Percentiles rank a stretch among this genome's conserved stretches.
Conservation (phyloP, 2,797 vertebrate species). For the Hydrocynus forskahlii region DNA sequence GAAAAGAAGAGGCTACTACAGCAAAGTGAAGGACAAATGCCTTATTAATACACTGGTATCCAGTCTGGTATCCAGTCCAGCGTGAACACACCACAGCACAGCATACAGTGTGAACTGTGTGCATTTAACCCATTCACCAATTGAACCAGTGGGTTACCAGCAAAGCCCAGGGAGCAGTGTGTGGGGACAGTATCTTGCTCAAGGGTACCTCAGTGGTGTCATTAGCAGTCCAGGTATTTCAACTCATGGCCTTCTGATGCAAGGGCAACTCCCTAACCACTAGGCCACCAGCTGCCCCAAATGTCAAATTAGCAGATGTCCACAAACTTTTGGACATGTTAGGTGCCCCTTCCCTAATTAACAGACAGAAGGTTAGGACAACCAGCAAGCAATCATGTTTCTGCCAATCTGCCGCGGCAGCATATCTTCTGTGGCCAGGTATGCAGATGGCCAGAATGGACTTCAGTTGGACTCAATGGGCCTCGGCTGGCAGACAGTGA, state of each 20-base stretch:
- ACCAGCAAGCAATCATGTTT: slow-evolving; percentile 34
- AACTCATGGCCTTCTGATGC: too few relatives aligned
- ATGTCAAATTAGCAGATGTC: not conserved
- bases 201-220: too few relatives aligned
- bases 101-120: too few relatives aligned
- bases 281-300: too few relatives aligned
- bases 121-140: too few relatives aligned
- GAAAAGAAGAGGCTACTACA: not conserved
- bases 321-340: not conserved
- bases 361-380: slow-evolving; percentile 18
- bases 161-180: too few relatives aligned
- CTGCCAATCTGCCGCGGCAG: slow-evolving; percentile 5
- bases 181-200: too few relatives aligned
- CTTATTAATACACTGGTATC: not conserved
- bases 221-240: too few relatives aligned
- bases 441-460: slow-evolving; percentile 45
- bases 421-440: slow-evolving; percentile 27
- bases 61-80: too few relatives aligned
- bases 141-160: too few relatives aligned
- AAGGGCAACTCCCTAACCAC: too few relatives aligned
- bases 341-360: slow-evolving; percentile 9
- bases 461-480: slow-evolving; percentile 40
- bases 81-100: too few relatives aligned
- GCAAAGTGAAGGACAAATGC: not conserved
- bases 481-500: not conserved